Percentiles rank a stretch among this genome's conserved stretches.
phyloP scores from a whole-genome alignment of 92 coral and sea anemone species.

The Siderastrea siderea region DNA sequence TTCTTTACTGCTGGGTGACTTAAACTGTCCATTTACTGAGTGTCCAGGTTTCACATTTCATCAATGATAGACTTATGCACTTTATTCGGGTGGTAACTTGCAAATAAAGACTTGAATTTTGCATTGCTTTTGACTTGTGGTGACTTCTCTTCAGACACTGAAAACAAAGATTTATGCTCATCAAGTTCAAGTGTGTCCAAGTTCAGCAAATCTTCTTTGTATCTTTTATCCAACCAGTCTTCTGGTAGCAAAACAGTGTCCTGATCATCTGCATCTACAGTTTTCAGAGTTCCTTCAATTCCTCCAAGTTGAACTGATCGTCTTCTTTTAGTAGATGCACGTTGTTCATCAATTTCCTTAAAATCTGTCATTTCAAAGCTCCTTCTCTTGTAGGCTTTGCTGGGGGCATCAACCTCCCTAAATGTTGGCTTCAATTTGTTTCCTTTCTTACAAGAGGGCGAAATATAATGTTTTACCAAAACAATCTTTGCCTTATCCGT shows the following conservation, averaged over 20 bases:
- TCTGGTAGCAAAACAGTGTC: conserved; percentile 10
- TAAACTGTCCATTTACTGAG: neutral
- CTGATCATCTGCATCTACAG: neutral
- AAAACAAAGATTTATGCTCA: neutral
- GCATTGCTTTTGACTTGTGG: conserved; percentile 3
- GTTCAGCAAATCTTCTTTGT: neutral
- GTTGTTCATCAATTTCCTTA: neutral
- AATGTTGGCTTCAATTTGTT: neutral
- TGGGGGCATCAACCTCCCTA: neutral
- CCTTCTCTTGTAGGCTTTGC: conserved; percentile 2
- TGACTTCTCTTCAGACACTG: neutral
- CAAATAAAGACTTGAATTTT: conserved; percentile 28
- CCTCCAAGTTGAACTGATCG: conserved; percentile 12
- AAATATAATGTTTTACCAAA: conserved; percentile 2
- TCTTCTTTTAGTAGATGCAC: neutral
- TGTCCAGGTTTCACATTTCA: neutral
- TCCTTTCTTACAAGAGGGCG: neutral
- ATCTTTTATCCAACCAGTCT: neutral
- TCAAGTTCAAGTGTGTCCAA: neutral
- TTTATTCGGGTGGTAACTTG: neutral
- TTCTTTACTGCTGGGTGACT: neutral
- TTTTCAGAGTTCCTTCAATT: neutral
- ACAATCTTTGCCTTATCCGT: conserved; percentile 12
- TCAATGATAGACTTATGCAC: conserved; percentile 26
- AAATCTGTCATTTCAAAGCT: neutral